Evolutionary conservation across 2,797 vertebrate species (phyloP).

Genomic region (Psittacula echo): DNA sequence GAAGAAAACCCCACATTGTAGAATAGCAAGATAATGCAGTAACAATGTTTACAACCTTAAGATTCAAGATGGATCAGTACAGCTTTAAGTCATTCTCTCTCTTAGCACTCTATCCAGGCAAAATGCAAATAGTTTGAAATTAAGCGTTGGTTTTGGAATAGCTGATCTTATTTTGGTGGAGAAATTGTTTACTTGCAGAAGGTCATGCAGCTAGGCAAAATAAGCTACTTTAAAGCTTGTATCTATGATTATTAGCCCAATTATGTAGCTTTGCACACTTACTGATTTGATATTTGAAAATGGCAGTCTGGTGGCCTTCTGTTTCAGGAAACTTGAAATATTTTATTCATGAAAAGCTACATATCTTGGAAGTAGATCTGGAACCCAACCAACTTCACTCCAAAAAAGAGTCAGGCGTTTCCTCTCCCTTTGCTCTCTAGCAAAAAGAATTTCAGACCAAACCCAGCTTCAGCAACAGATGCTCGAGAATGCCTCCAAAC

Average conservation of each 20-base stretch:
- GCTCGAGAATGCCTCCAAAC: background rate
- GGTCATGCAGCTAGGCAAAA: background rate
- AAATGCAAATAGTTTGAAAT: background rate
- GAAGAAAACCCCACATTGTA: background rate
- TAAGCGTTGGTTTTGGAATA: background rate
- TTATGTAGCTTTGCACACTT: background rate
- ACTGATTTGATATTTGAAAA: background rate
- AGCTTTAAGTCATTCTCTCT: background rate
- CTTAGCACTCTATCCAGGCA: background rate
- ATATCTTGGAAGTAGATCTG: background rate
- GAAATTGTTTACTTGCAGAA: background rate
- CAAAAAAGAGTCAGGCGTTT: background rate
- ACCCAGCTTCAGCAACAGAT: background rate
- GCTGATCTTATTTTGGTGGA: background rate
- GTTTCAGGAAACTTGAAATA: background rate
- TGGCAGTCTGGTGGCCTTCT: background rate
- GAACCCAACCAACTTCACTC: background rate
- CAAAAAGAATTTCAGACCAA: background rate
- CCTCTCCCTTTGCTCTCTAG: background rate
- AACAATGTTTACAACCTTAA: background rate
- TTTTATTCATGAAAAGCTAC: background rate
- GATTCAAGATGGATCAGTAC: background rate
- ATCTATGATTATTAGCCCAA: background rate
- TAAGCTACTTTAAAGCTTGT: background rate
- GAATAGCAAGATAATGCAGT: background rate